A percentile compares a stretch with the other conserved stretches of the same genome.
Evolutionary conservation across 2,797 vertebrate genomes (phyloP).

Genomic region (Lepilemur ruficaudatus): DNA sequence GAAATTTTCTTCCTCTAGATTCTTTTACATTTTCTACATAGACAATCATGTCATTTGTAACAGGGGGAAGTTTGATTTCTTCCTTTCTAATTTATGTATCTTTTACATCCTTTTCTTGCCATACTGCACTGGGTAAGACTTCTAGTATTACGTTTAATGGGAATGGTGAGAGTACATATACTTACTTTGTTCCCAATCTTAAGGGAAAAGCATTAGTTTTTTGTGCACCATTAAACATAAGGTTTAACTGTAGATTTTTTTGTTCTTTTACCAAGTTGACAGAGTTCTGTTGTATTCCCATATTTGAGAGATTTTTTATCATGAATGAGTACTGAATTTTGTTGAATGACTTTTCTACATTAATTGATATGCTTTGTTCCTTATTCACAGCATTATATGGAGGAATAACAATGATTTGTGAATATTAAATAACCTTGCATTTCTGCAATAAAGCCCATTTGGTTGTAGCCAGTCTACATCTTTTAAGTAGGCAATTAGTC

Average conservation of each 20-base stretch:
- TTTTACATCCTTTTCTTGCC: neutral
- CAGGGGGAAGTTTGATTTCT: neutral
- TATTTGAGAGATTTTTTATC: neutral
- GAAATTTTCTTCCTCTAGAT: neutral
- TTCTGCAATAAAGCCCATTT: neutral
- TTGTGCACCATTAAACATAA: neutral
- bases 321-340: neutral
- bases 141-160: neutral
- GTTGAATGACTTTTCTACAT: neutral
- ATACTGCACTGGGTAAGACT: neutral
- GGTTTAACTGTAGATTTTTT: neutral
- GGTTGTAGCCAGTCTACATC: neutral
- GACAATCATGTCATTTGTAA: neutral
- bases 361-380: neutral
- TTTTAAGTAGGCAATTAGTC: neutral
- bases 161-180: neutral
- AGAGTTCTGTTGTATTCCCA: neutral
- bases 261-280: neutral
- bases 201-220: neutral
- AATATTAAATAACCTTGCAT: neutral
- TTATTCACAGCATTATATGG: neutral
- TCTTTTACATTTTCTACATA: neutral
- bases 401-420: neutral
- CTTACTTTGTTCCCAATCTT: neutral
- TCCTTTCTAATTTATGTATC: neutral